phyloP scores from a whole-genome alignment of 2,888 invertebrate genomes.

The Campopleginae sp. region DNA sequence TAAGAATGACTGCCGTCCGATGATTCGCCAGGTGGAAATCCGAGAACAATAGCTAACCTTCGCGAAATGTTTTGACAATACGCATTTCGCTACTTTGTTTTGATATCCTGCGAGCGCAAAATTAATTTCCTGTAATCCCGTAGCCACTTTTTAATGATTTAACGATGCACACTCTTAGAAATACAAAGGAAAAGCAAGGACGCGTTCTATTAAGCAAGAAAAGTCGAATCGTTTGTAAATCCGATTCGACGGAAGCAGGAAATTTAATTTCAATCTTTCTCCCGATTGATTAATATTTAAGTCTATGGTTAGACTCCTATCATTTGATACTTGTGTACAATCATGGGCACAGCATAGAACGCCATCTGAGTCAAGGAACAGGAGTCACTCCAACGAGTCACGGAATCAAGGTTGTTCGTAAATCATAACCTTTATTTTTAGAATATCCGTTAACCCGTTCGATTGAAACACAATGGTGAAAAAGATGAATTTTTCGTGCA shows the following conservation, averaged over 20 bases:
- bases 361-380: slow-evolving; percentile 22
- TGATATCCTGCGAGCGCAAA: neutral
- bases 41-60: neutral
- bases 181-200: slow-evolving; percentile 11
- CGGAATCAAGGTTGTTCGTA: slow-evolving; percentile 2
- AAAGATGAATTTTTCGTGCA: neutral
- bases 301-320: too few relatives aligned
- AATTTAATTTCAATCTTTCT: neutral
- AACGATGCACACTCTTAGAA: neutral
- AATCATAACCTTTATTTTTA: slow-evolving; percentile 14
- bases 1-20: neutral
- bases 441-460: neutral
- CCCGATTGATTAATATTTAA: slow-evolving; percentile 15
- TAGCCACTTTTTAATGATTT: slow-evolving; percentile 15
- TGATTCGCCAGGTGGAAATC: neutral
- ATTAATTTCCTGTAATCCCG: neutral
- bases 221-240: neutral
- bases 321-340: slow-evolving; percentile 27
- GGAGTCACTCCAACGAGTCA: neutral
- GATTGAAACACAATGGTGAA: neutral
- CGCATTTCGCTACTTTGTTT: too few relatives aligned
- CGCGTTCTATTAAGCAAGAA: slow-evolving; percentile 50
- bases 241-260: neutral
- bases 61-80: too few relatives aligned
- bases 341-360: slow-evolving; percentile 50